Evolutionary conservation across 2,888 invertebrate species (phyloP), one percentile per base, ranked within the genome.

Genomic region (Acanthopleura granulata): DNA sequence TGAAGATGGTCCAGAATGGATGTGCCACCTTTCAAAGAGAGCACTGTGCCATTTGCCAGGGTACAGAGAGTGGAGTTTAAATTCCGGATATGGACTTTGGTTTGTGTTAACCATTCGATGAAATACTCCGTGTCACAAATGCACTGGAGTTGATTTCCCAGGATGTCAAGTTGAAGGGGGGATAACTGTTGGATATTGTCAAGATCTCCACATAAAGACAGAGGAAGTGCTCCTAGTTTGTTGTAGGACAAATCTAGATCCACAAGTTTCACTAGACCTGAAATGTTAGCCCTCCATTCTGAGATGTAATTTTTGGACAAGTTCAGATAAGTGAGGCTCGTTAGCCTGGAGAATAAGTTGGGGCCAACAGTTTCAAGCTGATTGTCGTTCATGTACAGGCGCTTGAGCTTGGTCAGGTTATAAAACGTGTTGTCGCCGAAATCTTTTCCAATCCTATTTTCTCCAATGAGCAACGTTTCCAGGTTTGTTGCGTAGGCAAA

Each of bases 91-190:
- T 66, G 6, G 25, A 66, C 29, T 15, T 66, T 22, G 9, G 75
- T 62, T 3, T 27, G 29, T 25, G 27, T 15, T 27, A 79, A 27
- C 81, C 81, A 80, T 25, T 74, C 74, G 14, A 80, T 49, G 50
- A 80, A 79, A 22, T 75, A 74, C 27, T 75, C 50, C 3, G 70
- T 75, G 9, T 79, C 66, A 73, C 79, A 81, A 1, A 40, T 73
- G 62, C 79, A 80, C 51, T 74, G 49, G 11, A 81, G 27, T 6
- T 76, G 78, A 49, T 80, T 81, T 4, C 27, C 18, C 0, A 50
- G 1, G 30, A 81, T 30, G 49, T 72, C 51, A 11, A 81, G 16
- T 0, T n/a, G 66, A 0, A 80, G 22, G 0, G 49, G 50, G 29
- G 51, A 29, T 0, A 27, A 49, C 6, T 4, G 49, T 15, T 62